Evolutionary conservation across 2,797 vertebrate species (phyloP), one percentile per base, ranked within the genome.

Genomic region (Anableps anableps): DNA sequence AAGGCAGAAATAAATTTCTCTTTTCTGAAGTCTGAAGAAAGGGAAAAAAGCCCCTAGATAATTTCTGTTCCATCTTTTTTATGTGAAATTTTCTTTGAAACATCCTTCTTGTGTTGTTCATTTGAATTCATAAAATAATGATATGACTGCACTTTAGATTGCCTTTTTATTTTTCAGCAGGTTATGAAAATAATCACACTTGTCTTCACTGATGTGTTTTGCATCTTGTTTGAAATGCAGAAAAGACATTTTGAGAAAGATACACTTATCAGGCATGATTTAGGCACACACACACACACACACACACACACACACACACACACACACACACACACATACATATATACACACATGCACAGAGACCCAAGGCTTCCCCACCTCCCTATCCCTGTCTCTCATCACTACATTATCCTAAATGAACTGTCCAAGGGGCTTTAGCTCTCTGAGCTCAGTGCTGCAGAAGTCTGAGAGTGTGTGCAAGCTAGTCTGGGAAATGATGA

Each of bases 1-100:
- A 96, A 96, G 96, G 95, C 93, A 95, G 95, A 96, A 96, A 96
- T 96, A 96, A 95, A 96, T 96, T 96, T 96, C 93, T 95, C 93
- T 95, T 95, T 96, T 96, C 94, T 93, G 91, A 96, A 95, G 95
- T 95, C 94, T 93, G 94, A 95, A 94, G 94, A 95, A 94, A 92
- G 82, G 83, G 84, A 82, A 78, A 85, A 88, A 91, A 93, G 88
- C 90, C 93, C 89, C 90, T 84, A 91, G 94, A 95, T 95, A 89
- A 94, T 95, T 94, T 95, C 88, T 90, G 86, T 86, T 88, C 91
- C 84, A 89, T 95, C 89, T 93, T 94, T 94, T 93, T 92, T 74
- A 88, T 92, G 91, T 93, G 92, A 93, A 93, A 89, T 90, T 93
- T 88, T 93, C 93, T 95, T 94, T 94, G 93, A 95, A 95, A 95